A percentile compares a stretch with the other conserved stretches of the same genome.
Evolutionary conservation across 92 coral and sea anemone species (phyloP).

Genomic region (Epizoanthus illoricatus): DNA sequence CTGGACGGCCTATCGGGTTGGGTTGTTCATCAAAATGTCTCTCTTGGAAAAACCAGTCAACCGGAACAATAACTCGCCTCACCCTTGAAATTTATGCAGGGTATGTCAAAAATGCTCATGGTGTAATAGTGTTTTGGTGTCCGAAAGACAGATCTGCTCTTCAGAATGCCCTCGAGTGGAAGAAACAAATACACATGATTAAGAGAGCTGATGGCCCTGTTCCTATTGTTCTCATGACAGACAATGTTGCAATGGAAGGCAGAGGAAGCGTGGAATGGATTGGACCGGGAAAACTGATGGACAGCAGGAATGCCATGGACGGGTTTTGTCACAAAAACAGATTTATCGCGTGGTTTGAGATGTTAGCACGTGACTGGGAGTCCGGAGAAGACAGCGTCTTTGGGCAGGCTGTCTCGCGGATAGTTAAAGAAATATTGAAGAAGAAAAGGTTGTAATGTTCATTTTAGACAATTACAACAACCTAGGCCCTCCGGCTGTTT

Average conservation of each 20-base stretch:
- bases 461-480: too few species aligned
- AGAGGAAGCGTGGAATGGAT: slow-evolving; percentile 41
- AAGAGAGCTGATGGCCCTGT: slow-evolving; percentile 12
- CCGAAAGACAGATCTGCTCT: slow-evolving; percentile 45
- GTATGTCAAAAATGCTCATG: slow-evolving; percentile 40
- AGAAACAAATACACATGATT: slow-evolving; percentile 12
- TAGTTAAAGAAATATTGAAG: slow-evolving; percentile 46
- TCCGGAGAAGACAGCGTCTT: slow-evolving; percentile 63
- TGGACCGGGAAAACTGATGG: slow-evolving; percentile 52
- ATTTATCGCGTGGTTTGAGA: slow-evolving; percentile 63
- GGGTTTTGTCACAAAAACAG: slow-evolving; percentile 54
- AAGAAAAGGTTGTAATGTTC: too few species aligned
- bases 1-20: slow-evolving; percentile 46
- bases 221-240: slow-evolving; percentile 62
- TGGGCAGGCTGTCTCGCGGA: slow-evolving; percentile 60
- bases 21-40: slow-evolving; percentile 39
- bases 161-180: slow-evolving; percentile 46
- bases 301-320: slow-evolving; percentile 48
- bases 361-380: slow-evolving; percentile 55
- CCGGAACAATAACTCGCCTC: slow-evolving; percentile 13
- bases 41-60: slow-evolving; percentile 16
- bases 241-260: slow-evolving; percentile 35
- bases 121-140: slow-evolving; percentile 71
- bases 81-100: slow-evolving; percentile 56
- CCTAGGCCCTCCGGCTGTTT: too few species aligned